phyloP scores from a whole-genome alignment of 2,797 vertebrate species.

The Microcaecilia unicolor region DNA sequence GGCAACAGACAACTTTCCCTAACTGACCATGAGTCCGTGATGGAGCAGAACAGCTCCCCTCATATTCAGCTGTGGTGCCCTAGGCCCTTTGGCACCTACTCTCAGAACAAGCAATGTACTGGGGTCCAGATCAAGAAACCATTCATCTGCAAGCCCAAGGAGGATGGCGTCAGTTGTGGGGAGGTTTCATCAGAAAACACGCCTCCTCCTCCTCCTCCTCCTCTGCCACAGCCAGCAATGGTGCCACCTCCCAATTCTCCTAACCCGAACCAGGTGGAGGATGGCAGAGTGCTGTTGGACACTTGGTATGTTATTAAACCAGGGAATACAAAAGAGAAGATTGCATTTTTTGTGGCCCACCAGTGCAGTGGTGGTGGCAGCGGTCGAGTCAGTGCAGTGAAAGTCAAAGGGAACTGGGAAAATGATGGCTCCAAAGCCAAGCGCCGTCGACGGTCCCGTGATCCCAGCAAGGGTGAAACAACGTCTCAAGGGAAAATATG shows the following conservation, averaged over 20 bases:
- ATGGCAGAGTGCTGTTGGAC: slow-evolving; percentile 83
- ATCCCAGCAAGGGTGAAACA: slow-evolving; percentile 45
- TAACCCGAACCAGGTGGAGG: slow-evolving; percentile 57
- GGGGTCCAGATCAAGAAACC: slow-evolving; percentile 50
- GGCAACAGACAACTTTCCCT: slow-evolving; percentile 52
- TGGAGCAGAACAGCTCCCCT: slow-evolving; percentile 85
- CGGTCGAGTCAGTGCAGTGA: slow-evolving; percentile 75
- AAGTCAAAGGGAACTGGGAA: slow-evolving; percentile 91
- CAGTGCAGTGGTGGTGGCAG: slow-evolving; percentile 72
- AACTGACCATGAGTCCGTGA: slow-evolving; percentile 53
- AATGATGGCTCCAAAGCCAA: slow-evolving; percentile 87
- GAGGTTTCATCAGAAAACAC: slow-evolving; percentile 65
- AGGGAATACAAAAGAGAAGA: slow-evolving; percentile 95
- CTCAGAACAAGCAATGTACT: slow-evolving; percentile 73
- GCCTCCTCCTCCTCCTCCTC: slow-evolving; percentile 15
- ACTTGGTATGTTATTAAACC: slow-evolving; percentile 97
- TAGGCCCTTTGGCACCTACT: slow-evolving; percentile 83
- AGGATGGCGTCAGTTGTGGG: slow-evolving; percentile 23
- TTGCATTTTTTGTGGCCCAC: slow-evolving; percentile 92
- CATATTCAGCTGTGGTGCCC: slow-evolving; percentile 93
- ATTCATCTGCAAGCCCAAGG: slow-evolving; percentile 30
- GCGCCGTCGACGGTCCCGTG: slow-evolving; percentile 77
- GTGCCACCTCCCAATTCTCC: slow-evolving; percentile 32
- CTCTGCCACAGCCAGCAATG: slow-evolving; percentile 24
- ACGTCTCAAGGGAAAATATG: slow-evolving; percentile 9